phyloP scores from a whole-genome alignment of 2,888 invertebrate genomes.

The Thecocarcelia acutangulata region DNA sequence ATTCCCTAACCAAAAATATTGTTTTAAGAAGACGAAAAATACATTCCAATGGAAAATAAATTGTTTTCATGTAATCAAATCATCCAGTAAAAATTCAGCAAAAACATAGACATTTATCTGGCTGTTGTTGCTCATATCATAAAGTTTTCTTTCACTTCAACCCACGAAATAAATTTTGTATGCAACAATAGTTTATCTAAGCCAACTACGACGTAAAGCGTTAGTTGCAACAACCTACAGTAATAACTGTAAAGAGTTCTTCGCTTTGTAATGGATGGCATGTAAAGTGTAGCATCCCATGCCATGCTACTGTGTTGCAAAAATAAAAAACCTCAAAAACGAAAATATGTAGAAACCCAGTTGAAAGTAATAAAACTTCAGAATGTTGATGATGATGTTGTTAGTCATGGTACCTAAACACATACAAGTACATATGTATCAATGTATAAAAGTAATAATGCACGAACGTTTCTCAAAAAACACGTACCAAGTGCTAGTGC shows the following conservation, averaged over 20 bases:
- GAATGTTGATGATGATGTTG: slow-evolving; percentile 27
- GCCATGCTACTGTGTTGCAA: slow-evolving; percentile 18
- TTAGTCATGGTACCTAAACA: not conserved
- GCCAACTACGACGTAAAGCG: not conserved
- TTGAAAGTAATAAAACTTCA: slow-evolving; percentile 50
- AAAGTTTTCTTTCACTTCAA: slow-evolving; percentile 1
- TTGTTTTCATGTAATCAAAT: slow-evolving; percentile 1
- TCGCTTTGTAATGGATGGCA: slow-evolving; percentile 27
- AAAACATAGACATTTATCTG: not conserved
- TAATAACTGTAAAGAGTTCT: slow-evolving; percentile 11
- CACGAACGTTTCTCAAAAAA: not conserved
- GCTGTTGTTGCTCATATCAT: not conserved
- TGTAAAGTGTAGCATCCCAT: slow-evolving; percentile 39
- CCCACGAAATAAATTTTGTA: not conserved
- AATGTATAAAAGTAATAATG: not conserved
- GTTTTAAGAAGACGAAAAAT: not conserved
- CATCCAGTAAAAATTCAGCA: not conserved
- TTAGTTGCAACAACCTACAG: slow-evolving; percentile 16
- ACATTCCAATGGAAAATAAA: not conserved
- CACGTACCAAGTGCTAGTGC: slow-evolving; percentile 18
- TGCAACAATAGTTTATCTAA: slow-evolving; percentile 29
- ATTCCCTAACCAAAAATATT: not conserved
- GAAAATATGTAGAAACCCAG: not conserved
- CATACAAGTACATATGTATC: not conserved
- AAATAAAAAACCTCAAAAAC: slow-evolving; percentile 12